Percentiles rank a stretch among this genome's conserved stretches.
Evolutionary conservation across 92 coral and sea anemone species (phyloP).

Genomic region (Porites cylindrica): DNA sequence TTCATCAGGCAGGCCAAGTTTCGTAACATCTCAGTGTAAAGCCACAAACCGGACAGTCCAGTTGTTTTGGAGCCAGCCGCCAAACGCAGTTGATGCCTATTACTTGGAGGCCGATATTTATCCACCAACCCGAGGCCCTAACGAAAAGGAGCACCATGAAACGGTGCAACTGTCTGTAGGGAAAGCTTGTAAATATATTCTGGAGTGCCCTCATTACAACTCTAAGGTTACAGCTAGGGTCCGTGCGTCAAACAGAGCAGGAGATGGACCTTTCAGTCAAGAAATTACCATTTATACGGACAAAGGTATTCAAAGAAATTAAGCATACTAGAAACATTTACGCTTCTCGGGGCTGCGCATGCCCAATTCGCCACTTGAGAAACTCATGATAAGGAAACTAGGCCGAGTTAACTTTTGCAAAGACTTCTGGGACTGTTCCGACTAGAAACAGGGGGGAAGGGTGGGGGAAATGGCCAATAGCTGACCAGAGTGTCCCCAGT

Average conservation of each 20-base stretch:
- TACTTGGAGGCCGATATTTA: conserved; percentile 74
- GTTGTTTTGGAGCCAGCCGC: conserved; percentile 80
- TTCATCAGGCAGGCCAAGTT: conserved; percentile 72
- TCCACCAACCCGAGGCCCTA: conserved; percentile 51
- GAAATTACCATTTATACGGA: conserved; percentile 63
- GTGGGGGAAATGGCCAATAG: too few relatives aligned
- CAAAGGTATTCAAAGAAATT: conserved; percentile 52
- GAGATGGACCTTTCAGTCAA: conserved; percentile 82
- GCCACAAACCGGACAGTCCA: conserved; percentile 74
- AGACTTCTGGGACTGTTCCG: too few relatives aligned
- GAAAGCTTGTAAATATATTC: conserved; percentile 63
- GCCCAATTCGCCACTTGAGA: too few relatives aligned
- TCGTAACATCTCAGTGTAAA: conserved; percentile 72
- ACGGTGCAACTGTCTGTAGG: conserved; percentile 70
- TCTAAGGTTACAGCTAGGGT: conserved; percentile 81
- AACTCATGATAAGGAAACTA: too few relatives aligned
- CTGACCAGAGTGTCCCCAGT: too few relatives aligned
- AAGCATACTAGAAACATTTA: background rate
- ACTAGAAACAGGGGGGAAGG: too few relatives aligned
- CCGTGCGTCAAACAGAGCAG: conserved; percentile 89
- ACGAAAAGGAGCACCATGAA: conserved; percentile 64
- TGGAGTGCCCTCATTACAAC: conserved; percentile 80
- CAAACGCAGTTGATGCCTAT: conserved; percentile 84
- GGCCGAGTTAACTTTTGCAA: too few relatives aligned
- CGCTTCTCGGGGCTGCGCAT: too few relatives aligned